phyloP scores from a whole-genome alignment of 2,113 vertebrate species.

The Nibea coibor region DNA sequence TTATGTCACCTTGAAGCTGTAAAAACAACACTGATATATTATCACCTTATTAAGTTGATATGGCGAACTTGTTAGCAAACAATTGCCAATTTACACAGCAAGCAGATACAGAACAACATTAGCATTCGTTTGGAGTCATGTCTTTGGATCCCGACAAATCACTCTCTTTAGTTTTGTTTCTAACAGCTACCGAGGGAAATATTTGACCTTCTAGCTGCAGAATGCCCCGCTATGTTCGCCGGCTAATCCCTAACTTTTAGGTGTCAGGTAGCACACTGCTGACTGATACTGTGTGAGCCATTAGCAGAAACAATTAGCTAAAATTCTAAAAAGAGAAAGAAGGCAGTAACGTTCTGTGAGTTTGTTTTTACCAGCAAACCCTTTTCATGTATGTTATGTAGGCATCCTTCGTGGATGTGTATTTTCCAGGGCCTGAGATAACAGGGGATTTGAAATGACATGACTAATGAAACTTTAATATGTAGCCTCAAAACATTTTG shows the following conservation, averaged over 20 bases:
- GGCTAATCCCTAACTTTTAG: neutral
- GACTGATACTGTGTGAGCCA: neutral
- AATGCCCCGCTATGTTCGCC: neutral
- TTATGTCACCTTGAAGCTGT: neutral
- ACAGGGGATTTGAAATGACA: neutral
- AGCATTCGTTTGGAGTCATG: neutral
- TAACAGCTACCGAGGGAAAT: neutral
- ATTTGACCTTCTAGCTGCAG: neutral
- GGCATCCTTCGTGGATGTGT: neutral
- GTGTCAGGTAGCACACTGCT: neutral
- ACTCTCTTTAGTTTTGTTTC: neutral
- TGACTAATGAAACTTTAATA: constrained; percentile 25
- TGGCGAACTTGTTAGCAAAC: neutral
- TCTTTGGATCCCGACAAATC: neutral
- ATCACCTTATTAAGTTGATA: neutral
- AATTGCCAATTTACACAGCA: neutral
- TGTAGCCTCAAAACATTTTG: constrained; percentile 15
- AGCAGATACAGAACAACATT: neutral
- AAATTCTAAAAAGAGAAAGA: neutral
- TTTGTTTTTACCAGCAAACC: neutral
- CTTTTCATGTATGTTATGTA: neutral
- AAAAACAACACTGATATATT: neutral
- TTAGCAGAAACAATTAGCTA: neutral
- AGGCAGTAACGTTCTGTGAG: neutral
- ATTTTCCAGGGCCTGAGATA: neutral